Evolutionary conservation across 64 coral and sea anemone genomes (phyloP), one percentile per base, ranked within the genome.

Genomic region (Actinia equina): DNA sequence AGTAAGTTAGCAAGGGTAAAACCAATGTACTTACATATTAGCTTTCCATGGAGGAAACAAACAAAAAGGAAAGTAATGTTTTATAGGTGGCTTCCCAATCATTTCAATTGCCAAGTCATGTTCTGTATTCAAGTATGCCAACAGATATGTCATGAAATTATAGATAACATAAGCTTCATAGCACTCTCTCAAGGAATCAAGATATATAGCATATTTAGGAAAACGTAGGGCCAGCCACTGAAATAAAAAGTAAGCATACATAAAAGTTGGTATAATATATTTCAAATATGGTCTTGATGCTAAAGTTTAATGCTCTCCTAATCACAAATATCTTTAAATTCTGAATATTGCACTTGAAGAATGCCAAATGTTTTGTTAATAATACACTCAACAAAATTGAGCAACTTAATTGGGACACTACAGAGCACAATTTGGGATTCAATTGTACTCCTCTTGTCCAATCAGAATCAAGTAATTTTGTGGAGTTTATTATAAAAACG

Each of bases 81-180:
- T 59, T 17, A 98, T 59, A 82, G 90, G 96, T 70, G 87, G 92
- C 86, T 98, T 98, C 8, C 26, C 70, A 61, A 87, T 84, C 46
- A 98, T 55, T 17, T 88, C 69, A 44, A 89, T 62, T 12, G 90
- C 96, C 84, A 90, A 86, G 46, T 94, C 96, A 86, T 94, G 87
- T 56, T 94, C 90, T 58, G 82, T 69, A 16, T 83, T 46, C 45
- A 98, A 77, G 79, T 90, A 98, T 0, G 93, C 93, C 79, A 98
- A 79, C 19, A 98, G 85, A 30, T 92, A 94, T 13, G 90, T 92
- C 87, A 98, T 92, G 83, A 98, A 98, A 56, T 94, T 94, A 86
- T 94, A 94, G 27, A 98, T 98, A 13, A 92, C 96, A 63, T 90
- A 98, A 49, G 96, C 96, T 82, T 98, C 96, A 56, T 98, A 98